Base-by-base conservation (phyloP, 2,797 vertebrate genomes). In the Ceryle rudis region DNA sequence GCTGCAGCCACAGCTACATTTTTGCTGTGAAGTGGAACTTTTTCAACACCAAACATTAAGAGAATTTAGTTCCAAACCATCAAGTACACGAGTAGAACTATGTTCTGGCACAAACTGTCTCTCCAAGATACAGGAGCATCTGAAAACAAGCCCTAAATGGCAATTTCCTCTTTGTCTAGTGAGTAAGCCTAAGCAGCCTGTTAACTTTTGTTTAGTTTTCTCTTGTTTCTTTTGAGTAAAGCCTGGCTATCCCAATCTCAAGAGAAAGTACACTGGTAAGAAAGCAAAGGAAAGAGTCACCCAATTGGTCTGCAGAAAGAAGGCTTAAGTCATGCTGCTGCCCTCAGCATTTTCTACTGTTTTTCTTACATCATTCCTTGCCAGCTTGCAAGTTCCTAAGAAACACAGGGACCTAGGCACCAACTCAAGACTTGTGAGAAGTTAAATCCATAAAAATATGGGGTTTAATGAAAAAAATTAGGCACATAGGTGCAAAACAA, bases 101-200 rank as follows among this genome's bases (percentile, higher is more conserved):
- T 23, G 9, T 57, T 17, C 44, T 65, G 41, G 29, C 5, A 44
- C 29, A 65, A 0, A 0, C 7, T 7, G 1, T 11, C 4, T 41
- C 31, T 60, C 11, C 15, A 73, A 89, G 60, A 54, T 6, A 42
- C 0, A 2, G 15, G 10, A 9, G 5, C 14, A 74, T 31, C 23
- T 66, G 37, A 39, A 67, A 73, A 81, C 18, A 84, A 70, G 11
- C 6, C 21, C 51, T 66, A 37, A 47, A 10, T 31, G 14, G n/a
- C 2, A 67, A 66, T 22, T 4, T 47, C 15, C 7, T 23, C 5
- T 39, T 65, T 73, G 13, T 55, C 51, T 62, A 33, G 4, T 21
- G 18, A 57, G n/a, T 42, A 60, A 62, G 66, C 39, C 39, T 64
- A 54, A 78, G n/a, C n/a, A 65, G 29, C 8, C 37, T 35, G 11